Conservation (phyloP, 2,113 vertebrate genomes). For the Empidonax traillii region DNA sequence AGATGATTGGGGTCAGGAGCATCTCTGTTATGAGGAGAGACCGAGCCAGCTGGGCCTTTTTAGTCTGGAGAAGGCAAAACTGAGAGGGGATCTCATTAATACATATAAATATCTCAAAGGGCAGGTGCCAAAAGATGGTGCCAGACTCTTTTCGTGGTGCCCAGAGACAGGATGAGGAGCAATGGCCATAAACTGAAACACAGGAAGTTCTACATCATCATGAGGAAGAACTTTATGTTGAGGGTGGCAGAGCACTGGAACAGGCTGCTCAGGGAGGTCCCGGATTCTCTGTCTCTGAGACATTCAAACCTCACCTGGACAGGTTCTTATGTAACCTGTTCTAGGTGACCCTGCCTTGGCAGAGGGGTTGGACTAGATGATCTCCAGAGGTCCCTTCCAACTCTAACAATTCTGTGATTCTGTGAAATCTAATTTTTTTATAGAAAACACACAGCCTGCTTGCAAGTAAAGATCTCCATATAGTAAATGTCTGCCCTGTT, state of each 20-base stretch:
- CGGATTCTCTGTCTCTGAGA: not conserved
- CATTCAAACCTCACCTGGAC: not conserved
- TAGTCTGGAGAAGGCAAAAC: not conserved
- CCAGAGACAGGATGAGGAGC: not conserved
- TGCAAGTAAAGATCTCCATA: not conserved
- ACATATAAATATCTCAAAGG: not conserved
- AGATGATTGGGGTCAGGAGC: not conserved
- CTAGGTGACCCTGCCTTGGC: not conserved
- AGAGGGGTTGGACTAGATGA: not conserved
- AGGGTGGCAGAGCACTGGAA: not conserved
- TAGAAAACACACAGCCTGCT: not conserved
- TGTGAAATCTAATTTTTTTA: not conserved
- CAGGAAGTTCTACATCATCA: fast-evolving
- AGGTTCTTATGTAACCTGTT: not conserved
- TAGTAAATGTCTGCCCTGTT: not conserved
- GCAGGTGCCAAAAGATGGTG: not conserved
- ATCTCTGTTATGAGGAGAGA: not conserved
- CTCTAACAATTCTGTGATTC: not conserved
- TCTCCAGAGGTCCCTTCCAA: not conserved
- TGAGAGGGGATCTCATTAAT: not conserved
- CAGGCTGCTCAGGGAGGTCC: not conserved
- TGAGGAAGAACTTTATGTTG: not conserved
- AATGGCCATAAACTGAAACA: not conserved
- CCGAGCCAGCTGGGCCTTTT: not conserved
- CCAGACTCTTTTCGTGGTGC: not conserved